These are phyloP conservation scores for Leguminivora glycinivorella DNA, from an alignment of 1,140 invertebrate species.

Conservation along the genomic window DNA sequence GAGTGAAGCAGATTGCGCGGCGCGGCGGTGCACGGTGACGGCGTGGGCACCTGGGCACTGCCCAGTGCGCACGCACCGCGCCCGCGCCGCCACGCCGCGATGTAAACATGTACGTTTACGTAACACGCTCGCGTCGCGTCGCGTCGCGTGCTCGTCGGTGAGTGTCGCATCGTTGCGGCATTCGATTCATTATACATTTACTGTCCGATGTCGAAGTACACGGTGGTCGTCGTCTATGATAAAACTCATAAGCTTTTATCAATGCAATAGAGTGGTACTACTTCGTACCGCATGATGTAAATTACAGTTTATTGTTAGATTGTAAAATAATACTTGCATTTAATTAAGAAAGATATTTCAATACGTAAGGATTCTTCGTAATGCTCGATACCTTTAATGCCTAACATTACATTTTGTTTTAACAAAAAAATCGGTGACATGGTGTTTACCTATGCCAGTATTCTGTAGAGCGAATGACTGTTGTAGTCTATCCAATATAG, in stretches of 20 bases:
- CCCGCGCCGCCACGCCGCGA: too few relatives aligned
- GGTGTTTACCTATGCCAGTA: conserved; percentile 71
- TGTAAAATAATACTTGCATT: conserved; percentile 67
- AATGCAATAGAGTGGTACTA: conserved; percentile 35
- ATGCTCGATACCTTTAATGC: conserved; percentile 57
- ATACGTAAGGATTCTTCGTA: conserved; percentile 47
- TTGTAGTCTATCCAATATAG: conserved; percentile 47
- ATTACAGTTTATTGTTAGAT: conserved; percentile 60
- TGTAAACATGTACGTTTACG: not conserved
- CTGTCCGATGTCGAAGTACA: conserved; percentile 7
- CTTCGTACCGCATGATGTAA: conserved; percentile 47
- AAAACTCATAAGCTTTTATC: not conserved
- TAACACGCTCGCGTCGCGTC: too few relatives aligned
- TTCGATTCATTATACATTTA: not conserved
- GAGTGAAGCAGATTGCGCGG: not conserved
- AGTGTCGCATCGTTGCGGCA: conserved; percentile 4
- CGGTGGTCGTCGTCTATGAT: conserved; percentile 1
- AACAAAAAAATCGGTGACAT: conserved; percentile 44
- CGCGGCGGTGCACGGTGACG: not conserved
- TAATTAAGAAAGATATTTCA: conserved; percentile 59
- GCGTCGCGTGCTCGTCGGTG: not conserved
- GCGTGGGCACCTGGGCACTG: not conserved
- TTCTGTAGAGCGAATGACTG: conserved; percentile 63
- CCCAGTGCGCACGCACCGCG: not conserved
- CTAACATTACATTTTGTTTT: conserved; percentile 54